Conservation (phyloP, 2,113 vertebrate genomes). For the Alosa alosa region DNA sequence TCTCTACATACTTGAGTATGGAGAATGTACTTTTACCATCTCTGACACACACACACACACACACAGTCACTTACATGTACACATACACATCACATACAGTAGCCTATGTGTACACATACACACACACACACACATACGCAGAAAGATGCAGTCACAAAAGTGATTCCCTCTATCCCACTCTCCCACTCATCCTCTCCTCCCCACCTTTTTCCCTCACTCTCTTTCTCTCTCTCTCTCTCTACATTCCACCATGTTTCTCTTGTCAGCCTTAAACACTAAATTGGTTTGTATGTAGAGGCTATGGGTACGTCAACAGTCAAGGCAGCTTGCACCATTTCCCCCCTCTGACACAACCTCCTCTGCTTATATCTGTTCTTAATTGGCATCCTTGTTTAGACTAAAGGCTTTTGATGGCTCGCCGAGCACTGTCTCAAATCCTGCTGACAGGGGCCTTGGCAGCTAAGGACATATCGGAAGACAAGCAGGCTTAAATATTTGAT, state of each 20-base stretch:
- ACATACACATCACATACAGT: no score
- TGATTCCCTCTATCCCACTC: background rate
- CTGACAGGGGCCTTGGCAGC: background rate
- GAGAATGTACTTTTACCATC: no score
- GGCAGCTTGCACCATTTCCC: slow-evolving; percentile 27
- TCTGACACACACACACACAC: no score
- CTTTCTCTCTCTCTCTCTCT: background rate
- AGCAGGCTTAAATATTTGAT: slow-evolving; percentile 64
- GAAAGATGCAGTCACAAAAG: no score
- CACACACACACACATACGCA: no score
- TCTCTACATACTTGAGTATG: no score
- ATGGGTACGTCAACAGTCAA: background rate
- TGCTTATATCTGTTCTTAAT: background rate
- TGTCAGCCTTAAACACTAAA: slow-evolving; percentile 57
- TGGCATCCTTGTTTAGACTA: background rate
- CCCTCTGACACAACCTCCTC: background rate
- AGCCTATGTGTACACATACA: no score
- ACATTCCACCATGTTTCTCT: background rate
- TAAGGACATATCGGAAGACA: background rate
- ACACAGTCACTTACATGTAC: no score
- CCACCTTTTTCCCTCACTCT: background rate
- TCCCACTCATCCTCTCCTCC: background rate
- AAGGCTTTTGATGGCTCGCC: background rate
- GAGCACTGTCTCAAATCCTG: background rate
- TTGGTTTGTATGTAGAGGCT: slow-evolving; percentile 34